Evolutionary conservation across 35 echinoderm and acorn worm species (phyloP).

Genomic region (Ptychodera flava): DNA sequence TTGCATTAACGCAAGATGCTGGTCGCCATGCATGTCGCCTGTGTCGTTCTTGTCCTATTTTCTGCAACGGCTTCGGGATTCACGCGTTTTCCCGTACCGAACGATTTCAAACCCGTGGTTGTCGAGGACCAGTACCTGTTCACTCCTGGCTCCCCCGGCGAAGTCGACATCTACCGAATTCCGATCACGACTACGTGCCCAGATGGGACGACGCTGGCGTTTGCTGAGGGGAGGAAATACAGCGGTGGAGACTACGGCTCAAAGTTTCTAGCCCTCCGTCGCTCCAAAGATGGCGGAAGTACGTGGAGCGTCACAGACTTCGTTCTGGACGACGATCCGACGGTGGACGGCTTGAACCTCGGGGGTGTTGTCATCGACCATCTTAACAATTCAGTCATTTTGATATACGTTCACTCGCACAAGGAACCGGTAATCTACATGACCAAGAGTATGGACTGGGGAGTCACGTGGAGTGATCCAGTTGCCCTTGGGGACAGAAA

Average conservation of each 20-base stretch:
- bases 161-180: conserved; percentile 48
- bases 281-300: conserved; percentile 38
- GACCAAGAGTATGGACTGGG: conserved; percentile 57
- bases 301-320: conserved; percentile 25
- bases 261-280: conserved; percentile 71
- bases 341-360: conserved; percentile 62
- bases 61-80: too few relatives aligned
- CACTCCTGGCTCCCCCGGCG: conserved; percentile 1
- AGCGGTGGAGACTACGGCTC: conserved; percentile 42
- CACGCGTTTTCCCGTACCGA: too few relatives aligned
- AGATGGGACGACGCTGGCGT: conserved; percentile 61
- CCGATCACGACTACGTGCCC: conserved; percentile 52
- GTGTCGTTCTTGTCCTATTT: too few relatives aligned
- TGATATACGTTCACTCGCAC: conserved; percentile 55
- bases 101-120: neutral
- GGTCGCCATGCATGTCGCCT: too few relatives aligned
- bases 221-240: conserved; percentile 67
- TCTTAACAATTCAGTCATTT: conserved; percentile 35
- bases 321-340: conserved; percentile 43
- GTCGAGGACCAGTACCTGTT: neutral
- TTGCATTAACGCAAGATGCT: too few relatives aligned
- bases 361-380: conserved; percentile 49
- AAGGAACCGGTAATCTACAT: conserved; percentile 39
- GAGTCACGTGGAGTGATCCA: conserved; percentile 54
- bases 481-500: conserved; percentile 42